A percentile compares a stretch with the other conserved stretches of the same genome.
Conservation (phyloP, 2,113 vertebrate species). For the Mirounga angustirostris region DNA sequence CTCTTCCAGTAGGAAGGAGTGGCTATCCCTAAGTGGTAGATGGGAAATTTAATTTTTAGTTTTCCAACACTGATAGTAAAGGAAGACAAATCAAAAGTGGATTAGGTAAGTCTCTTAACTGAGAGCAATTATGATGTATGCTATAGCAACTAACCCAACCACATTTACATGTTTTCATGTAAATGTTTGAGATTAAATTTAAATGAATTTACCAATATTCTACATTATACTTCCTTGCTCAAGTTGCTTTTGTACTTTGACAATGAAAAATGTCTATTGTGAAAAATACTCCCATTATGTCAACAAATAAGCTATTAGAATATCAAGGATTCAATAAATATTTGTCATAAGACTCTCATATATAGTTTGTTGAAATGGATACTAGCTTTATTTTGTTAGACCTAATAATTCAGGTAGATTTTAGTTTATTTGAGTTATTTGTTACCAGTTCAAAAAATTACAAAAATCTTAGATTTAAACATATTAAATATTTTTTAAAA, state of each 20-base stretch:
- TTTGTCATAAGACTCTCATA: slow-evolving; percentile 1
- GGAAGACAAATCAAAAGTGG: neutral
- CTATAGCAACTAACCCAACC: neutral
- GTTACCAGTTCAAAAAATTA: slow-evolving; percentile 82
- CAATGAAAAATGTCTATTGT: neutral
- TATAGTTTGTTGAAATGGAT: slow-evolving; percentile 70
- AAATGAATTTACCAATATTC: neutral
- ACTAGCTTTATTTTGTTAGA: slow-evolving; percentile 73
- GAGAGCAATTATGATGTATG: neutral
- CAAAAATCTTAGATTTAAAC: slow-evolving; percentile 54
- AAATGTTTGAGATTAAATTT: neutral
- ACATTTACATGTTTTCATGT: neutral
- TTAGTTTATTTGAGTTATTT: slow-evolving; percentile 65
- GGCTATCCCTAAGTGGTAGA: neutral
- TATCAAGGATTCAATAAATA: neutral
- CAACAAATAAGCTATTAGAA: neutral
- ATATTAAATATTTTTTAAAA: slow-evolving; percentile 56
- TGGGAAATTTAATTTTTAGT: neutral
- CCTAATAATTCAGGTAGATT: slow-evolving; percentile 75
- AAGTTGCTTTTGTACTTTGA: neutral
- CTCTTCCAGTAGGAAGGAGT: neutral
- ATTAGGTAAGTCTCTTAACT: neutral
- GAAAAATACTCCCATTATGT: neutral
- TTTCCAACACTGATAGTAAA: neutral
- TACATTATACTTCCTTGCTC: neutral